These are phyloP conservation scores for Meriones unguiculatus DNA, from an alignment of 2,113 vertebrate genomes.

Conservation along the genomic window DNA sequence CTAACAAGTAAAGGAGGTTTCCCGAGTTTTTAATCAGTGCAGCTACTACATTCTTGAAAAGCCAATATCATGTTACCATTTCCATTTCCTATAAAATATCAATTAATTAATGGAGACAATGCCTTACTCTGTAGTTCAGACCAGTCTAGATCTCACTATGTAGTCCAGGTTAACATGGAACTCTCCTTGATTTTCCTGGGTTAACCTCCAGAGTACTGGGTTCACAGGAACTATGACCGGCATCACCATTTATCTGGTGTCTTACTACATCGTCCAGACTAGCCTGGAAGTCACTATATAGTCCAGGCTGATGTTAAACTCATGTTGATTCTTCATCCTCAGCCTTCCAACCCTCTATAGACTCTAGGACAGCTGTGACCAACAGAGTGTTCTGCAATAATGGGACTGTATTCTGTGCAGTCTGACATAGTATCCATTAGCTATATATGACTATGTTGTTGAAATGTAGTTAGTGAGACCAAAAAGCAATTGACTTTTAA, in stretches of 20 bases:
- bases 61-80: constrained; percentile 1
- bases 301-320: not conserved
- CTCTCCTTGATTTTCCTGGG: not conserved
- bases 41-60: not conserved
- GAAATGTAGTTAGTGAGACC: constrained; percentile 12
- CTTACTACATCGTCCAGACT: not conserved
- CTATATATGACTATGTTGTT: not conserved
- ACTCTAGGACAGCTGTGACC: not conserved
- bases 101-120: not conserved
- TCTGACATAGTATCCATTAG: not conserved
- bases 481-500: constrained; percentile 2
- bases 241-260: not conserved
- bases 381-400: not conserved
- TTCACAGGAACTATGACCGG: not conserved
- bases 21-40: not conserved
- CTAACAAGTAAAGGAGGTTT: constrained; percentile 23
- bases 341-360: not conserved
- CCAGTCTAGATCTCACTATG: not conserved
- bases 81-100: not conserved
- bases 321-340: not conserved
- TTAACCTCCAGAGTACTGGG: not conserved
- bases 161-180: not conserved
- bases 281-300: not conserved
- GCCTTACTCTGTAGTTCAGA: not conserved
- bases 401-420: not conserved